These are phyloP conservation scores for Diachasma alloeum DNA, from an alignment of 1,140 invertebrate species.

Conservation along the genomic window DNA sequence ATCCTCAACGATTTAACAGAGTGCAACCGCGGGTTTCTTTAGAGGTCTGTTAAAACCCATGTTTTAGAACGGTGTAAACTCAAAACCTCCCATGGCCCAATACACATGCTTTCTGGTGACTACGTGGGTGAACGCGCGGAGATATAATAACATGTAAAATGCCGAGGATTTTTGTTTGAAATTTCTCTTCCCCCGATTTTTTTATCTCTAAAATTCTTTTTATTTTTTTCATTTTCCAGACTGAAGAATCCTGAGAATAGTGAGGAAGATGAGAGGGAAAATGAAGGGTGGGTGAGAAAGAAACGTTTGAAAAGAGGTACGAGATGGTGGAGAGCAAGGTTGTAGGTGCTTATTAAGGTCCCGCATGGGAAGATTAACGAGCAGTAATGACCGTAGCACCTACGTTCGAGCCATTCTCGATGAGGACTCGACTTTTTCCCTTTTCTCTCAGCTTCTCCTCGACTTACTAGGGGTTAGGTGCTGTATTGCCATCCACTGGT, in stretches of 20 bases:
- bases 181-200: not conserved
- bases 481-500: not conserved
- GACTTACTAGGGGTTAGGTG: not conserved
- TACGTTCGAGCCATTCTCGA: conserved; percentile 34
- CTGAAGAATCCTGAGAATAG: not conserved
- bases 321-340: conserved; percentile 11
- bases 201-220: not conserved
- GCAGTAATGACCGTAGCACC: conserved; percentile 50
- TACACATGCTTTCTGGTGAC: not conserved
- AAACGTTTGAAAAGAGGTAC: conserved; percentile 5
- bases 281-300: not conserved
- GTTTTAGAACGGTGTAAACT: conserved; percentile 8
- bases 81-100: not conserved
- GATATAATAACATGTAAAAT: conserved; percentile 10
- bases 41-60: conserved; percentile 36
- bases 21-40: not conserved
- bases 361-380: conserved; percentile 51
- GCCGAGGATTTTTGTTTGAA: not conserved
- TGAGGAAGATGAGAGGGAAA: not conserved
- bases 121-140: not conserved
- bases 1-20: conserved; percentile 15
- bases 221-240: not conserved
- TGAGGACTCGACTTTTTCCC: not conserved
- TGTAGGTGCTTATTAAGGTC: conserved; percentile 49
- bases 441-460: not conserved